Conservation (phyloP, 2,797 vertebrate genomes). For the Melanotaenia parkinsoni region DNA sequence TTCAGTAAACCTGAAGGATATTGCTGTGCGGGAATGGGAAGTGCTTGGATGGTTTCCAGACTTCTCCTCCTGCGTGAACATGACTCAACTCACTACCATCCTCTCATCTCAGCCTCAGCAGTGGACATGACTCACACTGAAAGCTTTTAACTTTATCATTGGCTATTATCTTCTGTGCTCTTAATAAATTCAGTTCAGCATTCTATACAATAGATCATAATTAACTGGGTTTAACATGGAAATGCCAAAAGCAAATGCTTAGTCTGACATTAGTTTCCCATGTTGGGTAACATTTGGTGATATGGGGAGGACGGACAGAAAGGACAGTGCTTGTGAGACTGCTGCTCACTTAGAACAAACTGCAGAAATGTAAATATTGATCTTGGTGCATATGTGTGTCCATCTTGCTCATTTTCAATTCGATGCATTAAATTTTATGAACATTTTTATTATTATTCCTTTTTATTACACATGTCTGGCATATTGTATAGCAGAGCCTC, state of each 20-base stretch:
- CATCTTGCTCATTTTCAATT: neutral
- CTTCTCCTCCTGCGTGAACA: conserved; percentile 22
- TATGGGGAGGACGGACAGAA: neutral
- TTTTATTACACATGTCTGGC: neutral
- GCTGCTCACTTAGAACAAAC: neutral
- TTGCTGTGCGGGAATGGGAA: neutral
- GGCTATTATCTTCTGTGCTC: conserved; percentile 20
- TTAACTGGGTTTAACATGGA: neutral
- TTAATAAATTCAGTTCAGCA: conserved; percentile 8
- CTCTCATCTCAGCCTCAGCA: conserved; percentile 30
- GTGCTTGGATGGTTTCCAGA: conserved; percentile 36
- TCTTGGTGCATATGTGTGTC: neutral
- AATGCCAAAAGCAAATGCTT: neutral
- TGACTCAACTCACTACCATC: conserved; percentile 53
- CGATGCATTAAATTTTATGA: neutral
- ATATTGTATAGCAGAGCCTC: neutral
- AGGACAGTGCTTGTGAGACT: neutral
- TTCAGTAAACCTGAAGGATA: conserved; percentile 10
- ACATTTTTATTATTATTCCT: neutral
- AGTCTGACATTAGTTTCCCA: neutral
- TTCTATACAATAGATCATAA: neutral
- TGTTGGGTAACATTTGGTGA: neutral
- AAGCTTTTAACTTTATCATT: conserved; percentile 38
- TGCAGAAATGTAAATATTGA: neutral
- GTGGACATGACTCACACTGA: conserved; percentile 42